Evolutionary conservation across 1,140 invertebrate genomes (phyloP).

Genomic region (Bactericera cockerelli): DNA sequence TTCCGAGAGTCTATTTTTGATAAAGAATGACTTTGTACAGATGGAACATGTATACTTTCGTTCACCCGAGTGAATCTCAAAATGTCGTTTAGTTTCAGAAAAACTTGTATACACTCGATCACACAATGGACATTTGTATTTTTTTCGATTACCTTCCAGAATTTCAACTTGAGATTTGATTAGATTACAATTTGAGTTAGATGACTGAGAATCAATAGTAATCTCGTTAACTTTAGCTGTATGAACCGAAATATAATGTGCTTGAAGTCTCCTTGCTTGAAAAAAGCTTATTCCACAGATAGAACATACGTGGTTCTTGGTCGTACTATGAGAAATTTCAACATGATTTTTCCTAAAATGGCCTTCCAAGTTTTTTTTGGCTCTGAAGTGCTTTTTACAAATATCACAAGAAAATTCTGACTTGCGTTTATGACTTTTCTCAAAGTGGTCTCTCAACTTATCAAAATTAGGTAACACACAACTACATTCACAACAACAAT

Average conservation of each 20-base stretch:
- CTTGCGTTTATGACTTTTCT: no score
- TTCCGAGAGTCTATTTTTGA: not conserved
- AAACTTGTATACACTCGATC: constrained; percentile 1
- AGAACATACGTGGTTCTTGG: not conserved
- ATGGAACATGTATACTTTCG: not conserved
- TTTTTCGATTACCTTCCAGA: not conserved
- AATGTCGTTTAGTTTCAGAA: constrained; percentile 5
- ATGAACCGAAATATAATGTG: not conserved
- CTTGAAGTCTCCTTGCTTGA: not conserved
- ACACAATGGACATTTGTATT: constrained; percentile 2
- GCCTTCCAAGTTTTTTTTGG: no score
- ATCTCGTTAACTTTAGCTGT: not conserved
- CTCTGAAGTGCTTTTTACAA: no score
- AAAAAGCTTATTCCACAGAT: not conserved
- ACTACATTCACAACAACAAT: no score
- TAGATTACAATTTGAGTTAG: not conserved
- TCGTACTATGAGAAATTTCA: not conserved
- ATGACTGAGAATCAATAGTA: not conserved
- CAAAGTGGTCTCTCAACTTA: no score
- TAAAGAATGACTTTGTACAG: not conserved
- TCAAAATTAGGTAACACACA: no score
- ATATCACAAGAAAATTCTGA: no score
- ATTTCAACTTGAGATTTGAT: not conserved
- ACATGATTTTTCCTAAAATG: no score
- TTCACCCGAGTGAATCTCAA: not conserved